phyloP scores from a whole-genome alignment of 2,113 vertebrate genomes.

The Ploceus nigricollis region DNA sequence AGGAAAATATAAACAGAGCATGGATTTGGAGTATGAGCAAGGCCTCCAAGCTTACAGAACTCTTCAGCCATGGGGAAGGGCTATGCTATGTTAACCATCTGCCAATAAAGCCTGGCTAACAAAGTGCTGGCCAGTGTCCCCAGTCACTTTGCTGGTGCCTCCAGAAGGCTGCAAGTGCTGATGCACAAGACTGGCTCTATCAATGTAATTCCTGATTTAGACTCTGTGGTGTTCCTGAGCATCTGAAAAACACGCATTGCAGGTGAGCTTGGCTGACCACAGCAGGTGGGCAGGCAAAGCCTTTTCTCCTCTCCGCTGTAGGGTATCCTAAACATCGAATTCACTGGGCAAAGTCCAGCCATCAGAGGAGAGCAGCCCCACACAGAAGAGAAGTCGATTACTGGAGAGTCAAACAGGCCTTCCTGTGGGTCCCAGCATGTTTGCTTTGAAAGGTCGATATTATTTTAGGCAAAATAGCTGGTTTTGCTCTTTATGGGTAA shows the following conservation, averaged over 20 bases:
- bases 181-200: not conserved
- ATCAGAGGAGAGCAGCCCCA: not conserved
- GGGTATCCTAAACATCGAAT: not conserved
- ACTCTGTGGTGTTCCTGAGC: not conserved
- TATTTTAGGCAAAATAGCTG: not conserved
- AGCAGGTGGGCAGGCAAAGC: not conserved
- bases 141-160: not conserved
- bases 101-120: not conserved
- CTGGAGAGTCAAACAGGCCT: not conserved
- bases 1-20: constrained; percentile 78
- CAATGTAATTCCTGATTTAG: not conserved
- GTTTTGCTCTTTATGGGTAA: not conserved
- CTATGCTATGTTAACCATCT: not conserved
- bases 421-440: not conserved
- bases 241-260: not conserved
- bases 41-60: constrained; percentile 26
- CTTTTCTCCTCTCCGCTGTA: not conserved
- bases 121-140: not conserved
- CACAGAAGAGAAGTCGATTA: accelerated
- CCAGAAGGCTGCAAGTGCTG: not conserved
- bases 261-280: not conserved
- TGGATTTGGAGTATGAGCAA: constrained; percentile 63
- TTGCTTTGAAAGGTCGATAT: not conserved
- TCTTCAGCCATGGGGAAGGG: not conserved
- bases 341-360: not conserved